Conservation (phyloP, 2,888 invertebrate genomes). For the Rotaria socialis region DNA sequence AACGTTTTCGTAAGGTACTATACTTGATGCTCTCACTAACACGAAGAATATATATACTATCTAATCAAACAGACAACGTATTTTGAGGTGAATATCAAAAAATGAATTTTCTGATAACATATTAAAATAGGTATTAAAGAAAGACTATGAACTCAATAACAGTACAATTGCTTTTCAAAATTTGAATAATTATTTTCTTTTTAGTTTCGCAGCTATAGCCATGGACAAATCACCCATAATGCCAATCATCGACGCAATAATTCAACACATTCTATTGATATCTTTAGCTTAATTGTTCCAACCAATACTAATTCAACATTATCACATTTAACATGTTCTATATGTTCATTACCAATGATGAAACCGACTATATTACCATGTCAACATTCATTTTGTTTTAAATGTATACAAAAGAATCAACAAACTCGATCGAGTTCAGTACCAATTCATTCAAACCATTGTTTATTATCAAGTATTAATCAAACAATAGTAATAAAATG, state of each 20-base stretch:
- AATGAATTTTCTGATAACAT: too few relatives aligned
- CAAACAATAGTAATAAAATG: not conserved
- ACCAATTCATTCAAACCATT: not conserved
- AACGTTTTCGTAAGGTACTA: too few relatives aligned
- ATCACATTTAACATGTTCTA: not conserved
- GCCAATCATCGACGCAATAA: not conserved
- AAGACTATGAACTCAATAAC: too few relatives aligned
- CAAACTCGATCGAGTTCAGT: not conserved
- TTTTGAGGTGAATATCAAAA: too few relatives aligned
- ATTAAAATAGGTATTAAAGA: too few relatives aligned
- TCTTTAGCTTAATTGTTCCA: not conserved
- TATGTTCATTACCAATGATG: not conserved
- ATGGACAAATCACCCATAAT: not conserved
- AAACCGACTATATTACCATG: constrained; percentile 1
- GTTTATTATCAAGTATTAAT: not conserved
- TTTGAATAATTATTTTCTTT: not conserved
- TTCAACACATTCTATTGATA: not conserved
- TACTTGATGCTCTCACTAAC: too few relatives aligned
- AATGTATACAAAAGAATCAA: not conserved
- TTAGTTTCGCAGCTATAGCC: constrained; percentile 1
- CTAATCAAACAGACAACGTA: too few relatives aligned
- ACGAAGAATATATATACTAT: too few relatives aligned
- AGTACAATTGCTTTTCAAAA: too few relatives aligned
- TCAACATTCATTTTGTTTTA: not conserved
- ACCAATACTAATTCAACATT: not conserved